Evolutionary conservation across 2,113 vertebrate genomes (phyloP).

Genomic region (Charadrius vociferus): DNA sequence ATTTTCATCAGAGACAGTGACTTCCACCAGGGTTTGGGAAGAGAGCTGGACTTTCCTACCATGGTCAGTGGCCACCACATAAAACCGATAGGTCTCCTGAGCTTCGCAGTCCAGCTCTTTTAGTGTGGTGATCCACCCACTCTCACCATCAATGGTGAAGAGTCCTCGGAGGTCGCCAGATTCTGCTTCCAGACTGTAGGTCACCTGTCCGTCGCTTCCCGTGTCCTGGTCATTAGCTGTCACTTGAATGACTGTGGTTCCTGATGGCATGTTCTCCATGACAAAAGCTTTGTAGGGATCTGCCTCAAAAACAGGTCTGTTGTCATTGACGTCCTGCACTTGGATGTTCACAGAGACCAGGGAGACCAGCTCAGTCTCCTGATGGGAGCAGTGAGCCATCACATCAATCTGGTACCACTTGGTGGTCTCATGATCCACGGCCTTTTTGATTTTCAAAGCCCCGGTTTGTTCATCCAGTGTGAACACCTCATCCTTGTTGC

Average conservation of each 20-base stretch:
- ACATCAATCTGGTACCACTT: conserved; percentile 96
- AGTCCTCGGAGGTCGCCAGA: conserved; percentile 72
- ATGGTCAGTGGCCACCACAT: conserved; percentile 89
- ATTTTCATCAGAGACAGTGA: conserved; percentile 91
- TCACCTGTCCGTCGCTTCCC: conserved; percentile 88
- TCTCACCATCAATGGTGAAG: conserved; percentile 89
- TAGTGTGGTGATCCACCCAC: conserved; percentile 90
- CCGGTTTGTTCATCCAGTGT: conserved; percentile 87
- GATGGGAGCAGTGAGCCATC: conserved; percentile 88
- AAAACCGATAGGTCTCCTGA: conserved; percentile 81
- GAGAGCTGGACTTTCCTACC: conserved; percentile 86
- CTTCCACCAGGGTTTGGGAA: conserved; percentile 89
- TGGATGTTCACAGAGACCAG: conserved; percentile 93
- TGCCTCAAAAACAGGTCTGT: conserved; percentile 92
- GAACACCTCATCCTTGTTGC: conserved; percentile 91
- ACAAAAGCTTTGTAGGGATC: conserved; percentile 91
- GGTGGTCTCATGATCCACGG: conserved; percentile 91
- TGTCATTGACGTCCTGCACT: conserved; percentile 96
- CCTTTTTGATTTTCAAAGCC: conserved; percentile 86
- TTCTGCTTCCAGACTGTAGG: conserved; percentile 84
- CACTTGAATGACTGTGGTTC: conserved; percentile 94
- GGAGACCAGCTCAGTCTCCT: conserved; percentile 86
- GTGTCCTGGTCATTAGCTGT: conserved; percentile 95
- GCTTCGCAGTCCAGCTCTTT: conserved; percentile 87
- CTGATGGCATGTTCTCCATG: conserved; percentile 92